Evolutionary conservation across 2,113 vertebrate species (phyloP).

Genomic region (Ciconia stormi): DNA sequence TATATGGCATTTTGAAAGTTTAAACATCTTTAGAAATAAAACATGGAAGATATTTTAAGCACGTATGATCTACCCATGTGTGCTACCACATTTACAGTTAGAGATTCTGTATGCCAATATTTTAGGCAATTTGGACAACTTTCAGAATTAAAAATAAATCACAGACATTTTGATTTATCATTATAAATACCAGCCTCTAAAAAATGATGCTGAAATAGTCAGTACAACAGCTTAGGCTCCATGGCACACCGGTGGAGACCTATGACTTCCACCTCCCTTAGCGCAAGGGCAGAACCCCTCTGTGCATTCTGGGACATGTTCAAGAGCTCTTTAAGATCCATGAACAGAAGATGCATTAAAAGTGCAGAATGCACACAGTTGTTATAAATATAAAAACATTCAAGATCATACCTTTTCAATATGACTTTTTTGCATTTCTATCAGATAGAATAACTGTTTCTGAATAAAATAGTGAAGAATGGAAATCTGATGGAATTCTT

Average conservation of each 20-base stretch:
- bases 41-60: neutral
- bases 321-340: neutral
- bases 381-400: neutral
- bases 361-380: neutral
- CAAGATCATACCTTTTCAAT: neutral
- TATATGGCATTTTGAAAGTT: neutral
- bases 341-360: neutral
- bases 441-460: neutral
- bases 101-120: neutral
- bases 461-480: neutral
- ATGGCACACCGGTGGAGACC: neutral
- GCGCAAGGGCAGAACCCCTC: fast-evolving
- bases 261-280: no score
- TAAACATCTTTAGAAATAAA: neutral
- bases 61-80: neutral
- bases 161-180: neutral
- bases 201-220: neutral
- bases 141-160: neutral
- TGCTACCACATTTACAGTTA: neutral
- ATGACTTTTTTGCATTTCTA: neutral
- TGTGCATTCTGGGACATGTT: fast-evolving
- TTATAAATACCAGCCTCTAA: neutral
- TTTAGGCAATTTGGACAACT: neutral
- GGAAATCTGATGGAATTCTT: neutral
- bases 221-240: neutral